Evolutionary conservation across 1,140 invertebrate species (phyloP).

Genomic region (Acarapis woodi): DNA sequence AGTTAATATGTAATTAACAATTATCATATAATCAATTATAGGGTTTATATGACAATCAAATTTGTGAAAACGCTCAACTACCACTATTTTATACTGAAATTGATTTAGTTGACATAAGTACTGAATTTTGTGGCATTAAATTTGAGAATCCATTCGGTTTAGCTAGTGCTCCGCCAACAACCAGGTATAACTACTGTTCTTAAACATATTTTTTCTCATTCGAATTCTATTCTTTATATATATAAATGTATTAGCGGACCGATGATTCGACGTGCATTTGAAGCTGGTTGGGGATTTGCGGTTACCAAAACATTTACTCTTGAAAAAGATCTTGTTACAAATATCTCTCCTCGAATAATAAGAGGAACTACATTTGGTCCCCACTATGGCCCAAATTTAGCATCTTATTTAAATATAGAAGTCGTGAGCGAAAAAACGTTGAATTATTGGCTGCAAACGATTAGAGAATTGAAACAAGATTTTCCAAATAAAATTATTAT

Average conservation of each 20-base stretch:
- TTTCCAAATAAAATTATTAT: slow-evolving; percentile 77
- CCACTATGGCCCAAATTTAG: slow-evolving; percentile 69
- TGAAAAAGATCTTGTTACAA: slow-evolving; percentile 85
- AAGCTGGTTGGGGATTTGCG: slow-evolving; percentile 84
- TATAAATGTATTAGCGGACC: too few relatives aligned
- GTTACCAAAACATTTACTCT: slow-evolving; percentile 86
- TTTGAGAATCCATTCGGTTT: slow-evolving; percentile 92
- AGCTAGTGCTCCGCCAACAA: slow-evolving; percentile 84
- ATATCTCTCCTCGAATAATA: slow-evolving; percentile 84
- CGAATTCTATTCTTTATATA: too few relatives aligned
- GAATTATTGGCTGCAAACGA: slow-evolving; percentile 67
- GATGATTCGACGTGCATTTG: slow-evolving; percentile 79
- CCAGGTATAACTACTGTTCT: too few relatives aligned
- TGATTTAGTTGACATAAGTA: slow-evolving; percentile 68
- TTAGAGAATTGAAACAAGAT: slow-evolving; percentile 63
- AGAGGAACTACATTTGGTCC: slow-evolving; percentile 71
- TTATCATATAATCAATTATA: background rate
- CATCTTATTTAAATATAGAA: slow-evolving; percentile 88
- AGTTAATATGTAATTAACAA: too few relatives aligned
- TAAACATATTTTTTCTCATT: too few relatives aligned
- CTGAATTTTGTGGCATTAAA: slow-evolving; percentile 65
- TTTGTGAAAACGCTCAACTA: slow-evolving; percentile 17
- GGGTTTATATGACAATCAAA: background rate
- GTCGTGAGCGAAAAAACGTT: slow-evolving; percentile 85
- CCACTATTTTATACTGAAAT: slow-evolving; percentile 77